Evolutionary conservation across 64 coral and sea anemone species (phyloP), one percentile per base, ranked within the genome.

Genomic region (Actinia equina): DNA sequence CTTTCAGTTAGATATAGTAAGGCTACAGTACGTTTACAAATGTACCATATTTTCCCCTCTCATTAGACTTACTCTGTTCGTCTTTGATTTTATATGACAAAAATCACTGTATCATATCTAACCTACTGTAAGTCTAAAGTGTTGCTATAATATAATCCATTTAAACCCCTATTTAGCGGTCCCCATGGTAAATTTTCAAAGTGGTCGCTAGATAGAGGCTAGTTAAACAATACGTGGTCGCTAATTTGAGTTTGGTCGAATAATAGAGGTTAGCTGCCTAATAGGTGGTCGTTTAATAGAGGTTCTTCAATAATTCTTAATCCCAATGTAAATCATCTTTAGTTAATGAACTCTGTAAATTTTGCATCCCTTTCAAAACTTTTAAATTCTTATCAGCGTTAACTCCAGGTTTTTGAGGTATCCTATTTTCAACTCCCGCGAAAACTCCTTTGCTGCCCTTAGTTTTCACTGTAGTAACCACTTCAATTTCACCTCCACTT

Each of bases 271-370:
- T 37, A 37, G 30, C 30, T 37, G 30, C 55, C 55, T 37, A 37
- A 57, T 57, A 57, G 11, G 6, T 57, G 55, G 55, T 57, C 54
- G 54, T 2, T 56, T 11, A 12, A 57, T 57, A 57, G 15, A 57
- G 55, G 55, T 57, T 57, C 55, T 57, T 12, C 55, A 2, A 16
- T 77, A 20, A 17, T 17, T 52, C 10, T 76, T 88, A 98, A 54
- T 98, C 95, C 95, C 95, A 98, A 14, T 94, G 90, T 55, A 95
- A 94, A 85, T 94, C 93, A 92, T 98, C 93, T 81, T 95, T 98
- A 43, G 86, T 89, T 41, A 98, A 79, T 26, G 96, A 98, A 67
- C 79, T 95, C 86, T 98, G 93, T 59, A 98, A 79, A 12, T 88
- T 98, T 51, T 94, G 94, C 96, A 98, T 98, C 62, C 96, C 93